A percentile compares a stretch with the other conserved stretches of the same genome.
Evolutionary conservation across 2,113 vertebrate genomes (phyloP).

Genomic region (Tupaia tana): DNA sequence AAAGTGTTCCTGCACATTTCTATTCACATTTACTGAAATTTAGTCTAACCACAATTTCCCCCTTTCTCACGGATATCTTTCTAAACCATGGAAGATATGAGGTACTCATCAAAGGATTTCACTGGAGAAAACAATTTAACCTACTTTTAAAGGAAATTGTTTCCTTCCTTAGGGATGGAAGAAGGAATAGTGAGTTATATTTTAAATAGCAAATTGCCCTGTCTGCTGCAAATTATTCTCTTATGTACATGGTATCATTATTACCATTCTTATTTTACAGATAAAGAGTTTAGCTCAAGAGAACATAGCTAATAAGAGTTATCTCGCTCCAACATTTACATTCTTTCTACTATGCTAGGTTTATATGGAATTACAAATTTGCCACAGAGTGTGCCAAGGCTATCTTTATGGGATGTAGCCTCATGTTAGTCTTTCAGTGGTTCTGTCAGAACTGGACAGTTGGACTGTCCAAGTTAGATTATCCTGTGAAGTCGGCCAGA

Average conservation of each 20-base stretch:
- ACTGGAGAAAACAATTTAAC: background rate
- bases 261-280: background rate
- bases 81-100: background rate
- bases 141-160: background rate
- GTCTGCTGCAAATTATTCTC: background rate
- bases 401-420: background rate
- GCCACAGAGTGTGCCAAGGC: background rate
- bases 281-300: background rate
- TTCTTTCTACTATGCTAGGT: background rate
- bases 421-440: background rate
- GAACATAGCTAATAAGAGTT: background rate
- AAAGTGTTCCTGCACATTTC: background rate
- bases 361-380: background rate
- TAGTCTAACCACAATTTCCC: background rate
- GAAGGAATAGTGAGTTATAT: background rate
- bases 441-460: background rate
- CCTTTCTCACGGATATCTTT: background rate
- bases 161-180: background rate
- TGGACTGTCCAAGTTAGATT: background rate
- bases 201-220: constrained; percentile 38
- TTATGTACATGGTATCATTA: background rate
- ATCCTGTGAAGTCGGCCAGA: background rate
- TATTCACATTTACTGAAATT: background rate
- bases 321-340: background rate
- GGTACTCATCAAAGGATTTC: background rate